Conservation (phyloP, 2,888 invertebrate genomes). For the Scelioninae gen. 1 region DNA sequence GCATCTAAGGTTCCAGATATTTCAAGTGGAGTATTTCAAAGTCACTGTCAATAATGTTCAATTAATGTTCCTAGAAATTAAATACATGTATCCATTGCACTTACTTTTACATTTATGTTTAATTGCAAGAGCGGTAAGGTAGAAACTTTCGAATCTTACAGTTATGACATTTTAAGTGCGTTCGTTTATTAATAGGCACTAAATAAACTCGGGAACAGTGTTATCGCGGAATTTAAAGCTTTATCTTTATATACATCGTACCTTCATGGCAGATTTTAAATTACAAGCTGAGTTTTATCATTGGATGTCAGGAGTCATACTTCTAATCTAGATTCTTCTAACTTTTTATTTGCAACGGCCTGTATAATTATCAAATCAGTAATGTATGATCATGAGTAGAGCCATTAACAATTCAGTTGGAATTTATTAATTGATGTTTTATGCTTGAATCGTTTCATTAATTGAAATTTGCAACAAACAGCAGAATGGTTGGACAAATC, state of each 20-base stretch:
- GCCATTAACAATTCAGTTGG: neutral
- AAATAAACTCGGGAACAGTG: conserved; percentile 30
- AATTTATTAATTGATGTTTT: too few relatives aligned
- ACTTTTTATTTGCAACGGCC: neutral
- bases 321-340: conserved; percentile 2
- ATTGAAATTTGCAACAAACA: too few relatives aligned
- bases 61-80: too few relatives aligned
- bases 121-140: conserved; percentile 21
- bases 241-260: conserved; percentile 10
- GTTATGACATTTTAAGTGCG: conserved; percentile 13
- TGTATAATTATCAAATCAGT: neutral
- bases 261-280: conserved; percentile 3
- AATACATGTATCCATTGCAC: conserved; percentile 4
- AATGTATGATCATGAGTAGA: neutral
- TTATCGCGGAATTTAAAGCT: conserved; percentile 20
- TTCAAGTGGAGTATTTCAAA: too few relatives aligned
- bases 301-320: conserved; percentile 10
- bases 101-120: neutral
- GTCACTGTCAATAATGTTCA: too few relatives aligned
- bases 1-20: too few relatives aligned
- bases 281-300: conserved; percentile 14
- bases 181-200: conserved; percentile 28
- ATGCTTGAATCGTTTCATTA: too few relatives aligned
- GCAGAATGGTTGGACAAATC: too few relatives aligned
- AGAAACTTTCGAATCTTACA: conserved; percentile 32